Evolutionary conservation across 2,797 vertebrate species (phyloP).

Genomic region (Cirrhinus molitorella): DNA sequence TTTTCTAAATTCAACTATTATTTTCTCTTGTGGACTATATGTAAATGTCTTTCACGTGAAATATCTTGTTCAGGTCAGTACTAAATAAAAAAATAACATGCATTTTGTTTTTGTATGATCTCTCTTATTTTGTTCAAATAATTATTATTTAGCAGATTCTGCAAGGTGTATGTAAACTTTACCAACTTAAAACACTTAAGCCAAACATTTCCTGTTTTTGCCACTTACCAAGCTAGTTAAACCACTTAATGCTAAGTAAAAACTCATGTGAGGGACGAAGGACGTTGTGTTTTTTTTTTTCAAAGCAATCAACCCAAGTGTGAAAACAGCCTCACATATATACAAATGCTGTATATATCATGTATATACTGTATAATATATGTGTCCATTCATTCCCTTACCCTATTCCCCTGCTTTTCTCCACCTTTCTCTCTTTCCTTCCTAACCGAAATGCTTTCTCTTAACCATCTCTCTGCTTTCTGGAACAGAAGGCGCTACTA

Average conservation of each 20-base stretch:
- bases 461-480: constrained; percentile 81
- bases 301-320: not conserved
- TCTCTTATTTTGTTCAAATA: no score
- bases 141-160: no score
- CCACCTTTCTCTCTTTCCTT: constrained; percentile 67
- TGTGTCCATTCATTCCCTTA: constrained; percentile 63
- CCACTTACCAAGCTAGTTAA: not conserved
- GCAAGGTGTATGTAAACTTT: no score
- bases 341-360: constrained; percentile 75
- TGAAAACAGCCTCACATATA: constrained; percentile 68
- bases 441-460: constrained; percentile 82
- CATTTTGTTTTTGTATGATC: no score
- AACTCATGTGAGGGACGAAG: no score
- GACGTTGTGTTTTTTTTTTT: not conserved
- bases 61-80: no score
- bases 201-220: not conserved
- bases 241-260: not conserved
- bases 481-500: constrained; percentile 98
- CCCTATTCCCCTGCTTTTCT: constrained; percentile 64
- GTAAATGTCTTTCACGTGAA: no score
- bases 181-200: not conserved
- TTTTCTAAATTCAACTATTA: no score
- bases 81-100: no score
- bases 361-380: constrained; percentile 73
- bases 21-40: no score